Conservation (phyloP, 2,797 vertebrate genomes). For the Silurus lanzhouensis region DNA sequence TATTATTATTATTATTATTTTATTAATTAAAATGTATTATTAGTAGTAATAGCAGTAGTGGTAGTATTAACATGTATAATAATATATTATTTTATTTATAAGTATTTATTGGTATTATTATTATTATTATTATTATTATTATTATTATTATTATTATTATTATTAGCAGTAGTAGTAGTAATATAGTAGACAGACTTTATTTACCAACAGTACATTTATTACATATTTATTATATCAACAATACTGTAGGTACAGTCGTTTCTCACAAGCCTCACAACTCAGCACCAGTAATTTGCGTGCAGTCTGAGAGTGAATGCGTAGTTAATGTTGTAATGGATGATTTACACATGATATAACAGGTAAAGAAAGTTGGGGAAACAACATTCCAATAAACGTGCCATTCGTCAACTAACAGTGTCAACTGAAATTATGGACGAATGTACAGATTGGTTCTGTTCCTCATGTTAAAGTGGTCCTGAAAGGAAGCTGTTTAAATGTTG, state of each 20-base stretch:
- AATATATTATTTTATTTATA: too few species aligned
- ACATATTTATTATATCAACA: too few species aligned
- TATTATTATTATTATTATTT: too few species aligned
- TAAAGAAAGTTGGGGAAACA: not conserved
- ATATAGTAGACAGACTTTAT: not conserved
- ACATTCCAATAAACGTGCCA: not conserved
- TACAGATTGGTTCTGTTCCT: not conserved
- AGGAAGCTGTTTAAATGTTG: not conserved
- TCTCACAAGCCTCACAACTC: not conserved
- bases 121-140: too few species aligned
- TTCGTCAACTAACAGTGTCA: not conserved
- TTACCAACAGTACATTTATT: not conserved
- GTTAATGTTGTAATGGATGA: not conserved
- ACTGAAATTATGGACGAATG: too few species aligned
- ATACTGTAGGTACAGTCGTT: not conserved
- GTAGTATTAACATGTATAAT: too few species aligned
- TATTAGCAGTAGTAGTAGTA: too few species aligned
- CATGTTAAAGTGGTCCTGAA: not conserved
- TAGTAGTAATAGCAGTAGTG: too few species aligned
- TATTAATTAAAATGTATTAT: too few species aligned
- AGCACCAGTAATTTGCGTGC: not conserved
- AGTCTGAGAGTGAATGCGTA: not conserved
- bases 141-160: too few species aligned
- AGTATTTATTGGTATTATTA: too few species aligned
- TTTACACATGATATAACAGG: not conserved